These are phyloP conservation scores for Nomada flava DNA, from an alignment of 2,888 invertebrate species.

Conservation along the genomic window DNA sequence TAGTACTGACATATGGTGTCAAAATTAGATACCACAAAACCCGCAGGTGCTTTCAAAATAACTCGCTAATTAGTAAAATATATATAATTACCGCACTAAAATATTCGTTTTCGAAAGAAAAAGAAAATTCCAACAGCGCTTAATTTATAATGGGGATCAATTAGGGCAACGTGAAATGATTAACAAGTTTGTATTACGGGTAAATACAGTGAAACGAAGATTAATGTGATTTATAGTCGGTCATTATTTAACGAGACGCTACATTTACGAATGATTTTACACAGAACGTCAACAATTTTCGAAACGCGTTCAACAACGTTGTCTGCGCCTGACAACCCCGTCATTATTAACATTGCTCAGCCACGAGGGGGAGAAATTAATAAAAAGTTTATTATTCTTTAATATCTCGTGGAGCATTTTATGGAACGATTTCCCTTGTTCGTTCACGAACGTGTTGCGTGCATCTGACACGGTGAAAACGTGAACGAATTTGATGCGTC, in stretches of 20 bases:
- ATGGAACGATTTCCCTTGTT: constrained; percentile 48
- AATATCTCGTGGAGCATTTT: constrained; percentile 65
- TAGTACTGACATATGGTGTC: no score
- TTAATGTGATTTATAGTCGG: constrained; percentile 36
- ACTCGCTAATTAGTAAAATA: no score
- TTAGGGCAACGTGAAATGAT: not conserved
- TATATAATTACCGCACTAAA: no score
- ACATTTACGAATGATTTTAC: constrained; percentile 28
- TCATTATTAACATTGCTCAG: constrained; percentile 63
- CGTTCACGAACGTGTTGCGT: constrained; percentile 43
- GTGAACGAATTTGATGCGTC: constrained; percentile 53
- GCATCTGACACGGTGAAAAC: constrained; percentile 56
- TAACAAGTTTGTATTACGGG: no score
- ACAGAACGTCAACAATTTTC: constrained; percentile 41
- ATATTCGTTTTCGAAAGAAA: not conserved
- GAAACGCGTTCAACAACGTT: constrained; percentile 42
- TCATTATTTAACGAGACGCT: constrained; percentile 23
- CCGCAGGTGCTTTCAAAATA: no score
- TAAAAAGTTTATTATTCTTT: constrained; percentile 66
- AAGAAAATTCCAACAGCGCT: not conserved
- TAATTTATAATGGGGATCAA: not conserved
- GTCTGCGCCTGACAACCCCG: constrained; percentile 61
- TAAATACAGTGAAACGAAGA: not conserved
- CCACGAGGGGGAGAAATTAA: constrained; percentile 55
- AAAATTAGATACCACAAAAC: no score